phyloP scores from a whole-genome alignment of 2,113 vertebrate genomes.

The Gymnorhina tibicen region DNA sequence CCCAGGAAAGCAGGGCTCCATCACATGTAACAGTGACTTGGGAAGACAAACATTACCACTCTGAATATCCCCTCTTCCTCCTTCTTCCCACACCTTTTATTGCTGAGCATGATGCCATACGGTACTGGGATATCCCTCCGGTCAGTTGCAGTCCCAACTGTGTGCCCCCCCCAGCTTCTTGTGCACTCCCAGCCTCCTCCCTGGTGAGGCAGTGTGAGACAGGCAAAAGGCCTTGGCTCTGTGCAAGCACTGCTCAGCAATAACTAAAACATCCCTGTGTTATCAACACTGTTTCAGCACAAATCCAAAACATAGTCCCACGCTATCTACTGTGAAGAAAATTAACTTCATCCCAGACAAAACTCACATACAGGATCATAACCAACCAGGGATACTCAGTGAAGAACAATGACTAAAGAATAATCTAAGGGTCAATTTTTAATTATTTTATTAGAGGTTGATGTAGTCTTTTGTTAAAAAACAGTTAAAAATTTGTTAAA shows the following conservation, averaged over 20 bases:
- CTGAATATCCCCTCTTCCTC: background rate
- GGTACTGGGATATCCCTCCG: background rate
- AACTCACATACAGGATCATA: background rate
- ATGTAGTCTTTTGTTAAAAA: background rate
- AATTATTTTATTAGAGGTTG: background rate
- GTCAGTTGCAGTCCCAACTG: background rate
- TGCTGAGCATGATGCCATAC: no score
- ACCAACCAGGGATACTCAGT: background rate
- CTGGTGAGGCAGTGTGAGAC: background rate
- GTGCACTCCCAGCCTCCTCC: background rate
- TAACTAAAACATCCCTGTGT: background rate
- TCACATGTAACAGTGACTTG: background rate
- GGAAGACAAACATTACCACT: background rate
- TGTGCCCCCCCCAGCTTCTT: background rate
- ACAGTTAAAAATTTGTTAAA: background rate
- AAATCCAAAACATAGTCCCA: background rate
- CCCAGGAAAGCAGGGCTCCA: background rate
- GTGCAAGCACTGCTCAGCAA: background rate
- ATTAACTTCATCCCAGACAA: background rate
- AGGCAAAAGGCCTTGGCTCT: background rate
- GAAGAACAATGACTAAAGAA: background rate
- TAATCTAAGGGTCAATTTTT: background rate
- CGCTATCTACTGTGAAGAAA: background rate
- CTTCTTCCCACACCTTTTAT: background rate
- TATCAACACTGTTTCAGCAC: background rate